Evolutionary conservation across 1,140 invertebrate genomes (phyloP).

Genomic region (Bombyx mandarina): DNA sequence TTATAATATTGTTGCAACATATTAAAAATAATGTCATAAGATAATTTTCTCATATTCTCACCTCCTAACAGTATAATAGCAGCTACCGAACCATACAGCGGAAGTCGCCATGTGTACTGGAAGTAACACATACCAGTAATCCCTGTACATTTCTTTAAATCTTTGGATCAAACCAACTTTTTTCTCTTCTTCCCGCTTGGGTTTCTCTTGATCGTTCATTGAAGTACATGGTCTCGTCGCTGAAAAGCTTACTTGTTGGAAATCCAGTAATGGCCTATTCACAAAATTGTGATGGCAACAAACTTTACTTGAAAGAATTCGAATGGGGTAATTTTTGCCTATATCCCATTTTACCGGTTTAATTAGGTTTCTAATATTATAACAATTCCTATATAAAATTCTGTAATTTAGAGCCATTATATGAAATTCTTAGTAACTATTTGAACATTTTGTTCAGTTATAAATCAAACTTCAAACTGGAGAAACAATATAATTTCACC

Average conservation of each 20-base stretch:
- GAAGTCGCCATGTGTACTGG: conserved; percentile 93
- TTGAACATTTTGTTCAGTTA: too few relatives aligned
- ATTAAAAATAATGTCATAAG: not conserved
- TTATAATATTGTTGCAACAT: conserved; percentile 1
- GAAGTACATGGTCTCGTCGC: conserved; percentile 10
- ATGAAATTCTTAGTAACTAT: not conserved
- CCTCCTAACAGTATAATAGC: conserved; percentile 91
- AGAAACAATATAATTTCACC: too few relatives aligned
- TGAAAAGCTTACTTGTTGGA: too few relatives aligned
- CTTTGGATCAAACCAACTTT: conserved; percentile 81
- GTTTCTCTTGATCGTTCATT: not conserved
- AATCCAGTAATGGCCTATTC: conserved; percentile 16
- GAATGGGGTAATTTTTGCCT: conserved; percentile 28
- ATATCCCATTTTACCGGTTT: conserved; percentile 46
- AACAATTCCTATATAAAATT: conserved; percentile 33
- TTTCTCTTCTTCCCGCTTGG: conserved; percentile 68
- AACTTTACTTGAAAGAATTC: conserved; percentile 31
- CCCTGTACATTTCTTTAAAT: conserved; percentile 92
- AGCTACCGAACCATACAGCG: conserved; percentile 85
- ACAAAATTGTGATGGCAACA: conserved; percentile 29
- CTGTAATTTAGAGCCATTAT: conserved; percentile 46
- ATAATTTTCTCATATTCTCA: conserved; percentile 52
- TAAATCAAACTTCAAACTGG: too few relatives aligned
- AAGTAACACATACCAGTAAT: conserved; percentile 95
- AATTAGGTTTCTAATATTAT: conserved; percentile 35